phyloP scores from a whole-genome alignment of 1,140 invertebrate genomes.

The Euwallacea fornicatus region DNA sequence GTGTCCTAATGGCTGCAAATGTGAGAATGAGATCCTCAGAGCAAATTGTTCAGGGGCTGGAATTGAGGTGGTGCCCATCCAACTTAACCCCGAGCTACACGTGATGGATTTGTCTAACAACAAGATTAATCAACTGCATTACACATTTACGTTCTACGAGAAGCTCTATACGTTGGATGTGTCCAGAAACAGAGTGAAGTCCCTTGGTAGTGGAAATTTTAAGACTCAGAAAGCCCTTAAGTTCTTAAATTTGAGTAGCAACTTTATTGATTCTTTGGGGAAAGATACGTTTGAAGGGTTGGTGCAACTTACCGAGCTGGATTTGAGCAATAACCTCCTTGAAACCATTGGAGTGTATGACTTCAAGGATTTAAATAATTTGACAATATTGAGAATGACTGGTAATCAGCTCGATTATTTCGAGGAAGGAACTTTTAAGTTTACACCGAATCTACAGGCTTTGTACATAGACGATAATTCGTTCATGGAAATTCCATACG shows the following conservation, averaged over 20 bases:
- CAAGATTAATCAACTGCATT: constrained; percentile 69
- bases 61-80: constrained; percentile 82
- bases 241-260: constrained; percentile 74
- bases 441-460: constrained; percentile 67
- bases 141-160: constrained; percentile 77
- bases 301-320: constrained; percentile 64
- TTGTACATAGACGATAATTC: constrained; percentile 75
- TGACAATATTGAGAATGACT: constrained; percentile 74
- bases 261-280: constrained; percentile 67
- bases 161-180: constrained; percentile 76
- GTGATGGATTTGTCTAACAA: constrained; percentile 77
- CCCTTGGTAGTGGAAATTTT: constrained; percentile 78
- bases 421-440: constrained; percentile 69
- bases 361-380: constrained; percentile 69
- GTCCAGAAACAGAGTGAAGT: constrained; percentile 77
- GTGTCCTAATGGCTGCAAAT: constrained; percentile 78
- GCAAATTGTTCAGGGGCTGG: constrained; percentile 73
- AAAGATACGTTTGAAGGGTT: constrained; percentile 78
- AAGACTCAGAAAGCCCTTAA: constrained; percentile 70
- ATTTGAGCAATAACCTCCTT: constrained; percentile 78
- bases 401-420: constrained; percentile 74
- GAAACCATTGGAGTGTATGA: constrained; percentile 68
- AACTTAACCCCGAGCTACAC: constrained; percentile 80
- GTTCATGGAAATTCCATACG: constrained; percentile 72
- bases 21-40: constrained; percentile 74